Evolutionary conservation across 2,797 vertebrate species (phyloP).

Genomic region (Acropternis orthonyx): DNA sequence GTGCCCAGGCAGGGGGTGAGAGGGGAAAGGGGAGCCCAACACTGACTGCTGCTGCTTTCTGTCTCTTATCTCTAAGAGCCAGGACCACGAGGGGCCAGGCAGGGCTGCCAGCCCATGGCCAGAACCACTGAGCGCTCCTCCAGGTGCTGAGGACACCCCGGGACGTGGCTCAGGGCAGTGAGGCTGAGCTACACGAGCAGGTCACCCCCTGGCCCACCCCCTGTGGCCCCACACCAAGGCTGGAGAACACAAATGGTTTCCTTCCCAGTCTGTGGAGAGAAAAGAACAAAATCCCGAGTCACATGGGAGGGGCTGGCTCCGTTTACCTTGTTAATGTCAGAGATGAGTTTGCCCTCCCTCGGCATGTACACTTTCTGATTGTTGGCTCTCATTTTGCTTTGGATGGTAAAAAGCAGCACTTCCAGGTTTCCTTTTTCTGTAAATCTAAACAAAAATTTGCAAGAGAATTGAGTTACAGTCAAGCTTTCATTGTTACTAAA

Average conservation of each 20-base stretch:
- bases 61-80: neutral
- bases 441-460: constrained; percentile 79
- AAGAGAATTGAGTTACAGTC: neutral
- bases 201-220: neutral
- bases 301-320: neutral
- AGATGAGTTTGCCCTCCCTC: constrained; percentile 94
- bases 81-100: neutral
- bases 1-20: neutral
- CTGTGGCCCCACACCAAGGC: neutral
- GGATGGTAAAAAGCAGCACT: constrained; percentile 94
- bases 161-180: neutral
- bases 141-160: neutral
- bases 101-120: neutral
- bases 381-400: constrained; percentile 97
- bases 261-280: neutral
- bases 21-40: neutral
- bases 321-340: constrained; percentile 93
- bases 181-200: accelerated
- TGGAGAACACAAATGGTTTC: neutral
- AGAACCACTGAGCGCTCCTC: neutral
- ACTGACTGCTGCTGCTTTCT: neutral
- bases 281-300: neutral
- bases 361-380: constrained; percentile 97
- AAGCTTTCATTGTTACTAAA: neutral
- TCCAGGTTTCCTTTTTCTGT: constrained; percentile 95